Conservation (phyloP, 2,113 vertebrate genomes). For the Rallus limicola region DNA sequence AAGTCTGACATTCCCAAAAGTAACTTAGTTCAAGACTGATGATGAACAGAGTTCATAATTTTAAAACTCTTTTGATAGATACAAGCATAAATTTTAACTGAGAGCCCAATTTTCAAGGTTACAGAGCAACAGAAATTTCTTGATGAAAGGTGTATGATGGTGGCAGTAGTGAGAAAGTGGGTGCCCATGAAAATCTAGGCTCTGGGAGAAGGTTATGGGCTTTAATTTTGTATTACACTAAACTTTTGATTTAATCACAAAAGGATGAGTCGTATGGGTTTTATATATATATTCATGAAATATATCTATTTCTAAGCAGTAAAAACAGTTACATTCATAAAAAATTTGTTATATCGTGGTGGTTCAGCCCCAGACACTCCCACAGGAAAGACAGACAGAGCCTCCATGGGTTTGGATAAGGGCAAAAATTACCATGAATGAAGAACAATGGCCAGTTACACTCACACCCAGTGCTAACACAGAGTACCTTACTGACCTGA, state of each 20-base stretch:
- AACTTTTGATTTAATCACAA: neutral
- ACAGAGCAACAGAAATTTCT: neutral
- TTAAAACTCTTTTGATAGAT: neutral
- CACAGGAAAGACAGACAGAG: no score
- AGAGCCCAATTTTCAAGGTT: neutral
- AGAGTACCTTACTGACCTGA: no score
- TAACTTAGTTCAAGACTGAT: neutral
- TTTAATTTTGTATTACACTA: neutral
- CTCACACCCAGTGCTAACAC: no score
- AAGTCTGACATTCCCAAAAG: neutral
- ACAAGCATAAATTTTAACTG: neutral
- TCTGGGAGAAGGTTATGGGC: neutral
- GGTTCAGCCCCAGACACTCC: no score
- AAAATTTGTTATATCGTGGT: neutral
- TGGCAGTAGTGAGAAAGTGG: neutral
- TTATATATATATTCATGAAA: neutral
- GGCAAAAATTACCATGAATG: no score
- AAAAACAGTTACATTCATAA: neutral
- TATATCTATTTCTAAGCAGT: neutral
- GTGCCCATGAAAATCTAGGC: neutral
- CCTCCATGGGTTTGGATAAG: no score
- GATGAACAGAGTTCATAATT: neutral
- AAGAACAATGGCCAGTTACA: no score
- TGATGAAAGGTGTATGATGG: neutral
- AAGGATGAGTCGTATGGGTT: neutral